Evolutionary conservation across 2,888 invertebrate species (phyloP).

Genomic region (Strigamia crassipes): DNA sequence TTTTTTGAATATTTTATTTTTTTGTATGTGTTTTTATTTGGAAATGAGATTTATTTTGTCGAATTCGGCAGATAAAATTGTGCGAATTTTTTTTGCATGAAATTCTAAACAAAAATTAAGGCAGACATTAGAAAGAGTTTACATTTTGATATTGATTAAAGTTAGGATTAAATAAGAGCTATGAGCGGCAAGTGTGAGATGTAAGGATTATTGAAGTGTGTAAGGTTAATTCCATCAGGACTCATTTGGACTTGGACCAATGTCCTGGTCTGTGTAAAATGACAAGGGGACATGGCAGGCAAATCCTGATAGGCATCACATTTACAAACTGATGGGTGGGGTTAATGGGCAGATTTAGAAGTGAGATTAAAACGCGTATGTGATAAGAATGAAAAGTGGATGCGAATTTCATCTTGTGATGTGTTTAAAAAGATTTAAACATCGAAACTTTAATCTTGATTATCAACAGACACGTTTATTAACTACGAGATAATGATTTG

Average conservation of each 20-base stretch:
- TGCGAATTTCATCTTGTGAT: not conserved
- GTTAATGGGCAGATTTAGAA: constrained; percentile 27
- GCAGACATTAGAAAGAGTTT: not conserved
- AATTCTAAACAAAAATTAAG: not conserved
- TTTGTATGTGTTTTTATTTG: not conserved
- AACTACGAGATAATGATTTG: not conserved
- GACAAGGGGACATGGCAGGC: constrained; percentile 24
- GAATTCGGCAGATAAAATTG: too few species aligned
- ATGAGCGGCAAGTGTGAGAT: constrained; percentile 1
- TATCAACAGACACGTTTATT: not conserved
- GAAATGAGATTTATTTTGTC: not conserved
- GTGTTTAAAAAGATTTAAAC: not conserved
- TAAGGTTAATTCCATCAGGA: constrained; percentile 26
- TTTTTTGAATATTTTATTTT: not conserved
- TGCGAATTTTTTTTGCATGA: too few species aligned
- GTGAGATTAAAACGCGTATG: not conserved
- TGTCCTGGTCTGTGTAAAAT: constrained; percentile 1
- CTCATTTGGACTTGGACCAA: constrained; percentile 30
- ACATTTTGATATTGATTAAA: not conserved
- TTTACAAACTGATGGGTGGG: constrained; percentile 30
- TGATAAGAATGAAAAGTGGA: constrained; percentile 27
- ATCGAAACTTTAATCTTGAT: not conserved
- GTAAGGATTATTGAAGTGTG: constrained; percentile 27
- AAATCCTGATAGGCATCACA: constrained; percentile 27
- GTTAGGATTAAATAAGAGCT: not conserved